Evolutionary conservation across 37 sponge, comb jelly and placozoan species (phyloP).

Genomic region (Bolinopsis microptera): DNA sequence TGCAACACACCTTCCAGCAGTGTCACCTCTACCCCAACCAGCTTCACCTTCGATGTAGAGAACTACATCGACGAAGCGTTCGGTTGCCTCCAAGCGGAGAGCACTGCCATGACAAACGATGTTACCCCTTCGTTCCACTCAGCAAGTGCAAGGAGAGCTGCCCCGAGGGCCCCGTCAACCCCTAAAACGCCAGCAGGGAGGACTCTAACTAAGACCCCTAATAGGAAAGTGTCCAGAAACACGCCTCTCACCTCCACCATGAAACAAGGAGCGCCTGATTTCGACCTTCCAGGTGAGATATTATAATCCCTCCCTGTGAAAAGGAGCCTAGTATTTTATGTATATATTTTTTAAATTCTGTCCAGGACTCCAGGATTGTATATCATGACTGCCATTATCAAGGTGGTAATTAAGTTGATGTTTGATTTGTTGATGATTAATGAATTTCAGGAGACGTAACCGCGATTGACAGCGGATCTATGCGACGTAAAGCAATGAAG

Average conservation of each 20-base stretch:
- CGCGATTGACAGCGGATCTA: neutral
- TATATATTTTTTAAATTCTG: too few species aligned
- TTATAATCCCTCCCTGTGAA: too few species aligned
- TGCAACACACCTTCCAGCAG: neutral
- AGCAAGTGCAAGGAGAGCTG: neutral
- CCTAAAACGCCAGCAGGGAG: neutral
- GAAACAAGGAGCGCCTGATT: neutral
- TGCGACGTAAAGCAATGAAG: neutral
- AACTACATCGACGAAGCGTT: conserved; percentile 12
- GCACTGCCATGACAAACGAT: neutral
- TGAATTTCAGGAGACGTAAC: neutral
- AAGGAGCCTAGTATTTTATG: too few species aligned
- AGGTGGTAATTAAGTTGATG: too few species aligned
- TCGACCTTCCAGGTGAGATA: neutral
- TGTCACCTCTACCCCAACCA: neutral
- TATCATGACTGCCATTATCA: neutral
- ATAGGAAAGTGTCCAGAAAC: conserved; percentile 28
- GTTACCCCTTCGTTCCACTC: conserved; percentile 7
- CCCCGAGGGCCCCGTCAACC: neutral
- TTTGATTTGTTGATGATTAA: too few species aligned
- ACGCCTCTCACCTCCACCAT: conserved; percentile 44
- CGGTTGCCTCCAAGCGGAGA: neutral
- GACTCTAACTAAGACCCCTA: conserved; percentile 38
- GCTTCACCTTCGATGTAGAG: neutral
- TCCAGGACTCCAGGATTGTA: neutral